phyloP scores from a whole-genome alignment of 2,797 vertebrate genomes.

The Hoplostethus mediterraneus region DNA sequence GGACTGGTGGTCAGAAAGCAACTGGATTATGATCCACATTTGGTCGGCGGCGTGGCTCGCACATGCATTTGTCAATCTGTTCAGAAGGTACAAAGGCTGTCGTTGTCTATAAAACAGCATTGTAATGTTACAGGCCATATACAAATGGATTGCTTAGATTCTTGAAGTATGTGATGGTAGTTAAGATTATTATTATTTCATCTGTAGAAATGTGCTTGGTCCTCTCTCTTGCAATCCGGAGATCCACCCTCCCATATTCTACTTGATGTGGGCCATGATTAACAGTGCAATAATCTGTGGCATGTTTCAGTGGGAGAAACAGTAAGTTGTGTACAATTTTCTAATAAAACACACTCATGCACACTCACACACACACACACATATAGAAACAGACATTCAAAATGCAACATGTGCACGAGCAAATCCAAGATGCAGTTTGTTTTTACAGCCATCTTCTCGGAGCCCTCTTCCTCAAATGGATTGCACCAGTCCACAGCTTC shows the following conservation, averaged over 20 bases:
- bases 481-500: constrained; percentile 54
- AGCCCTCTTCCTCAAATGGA: constrained; percentile 31
- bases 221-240: constrained; percentile 71
- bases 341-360: background rate
- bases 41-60: constrained; percentile 69
- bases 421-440: constrained; percentile 6
- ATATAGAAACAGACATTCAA: background rate
- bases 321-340: constrained; percentile 53
- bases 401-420: background rate
- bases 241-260: constrained; percentile 72
- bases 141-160: background rate
- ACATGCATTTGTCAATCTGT: constrained; percentile 42
- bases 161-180: background rate
- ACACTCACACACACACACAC: background rate
- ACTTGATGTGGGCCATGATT: constrained; percentile 60
- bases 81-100: constrained; percentile 52
- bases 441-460: constrained; percentile 49
- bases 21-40: constrained; percentile 60
- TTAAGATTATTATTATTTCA: background rate
- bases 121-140: background rate
- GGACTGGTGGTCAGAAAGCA: constrained; percentile 67
- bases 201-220: constrained; percentile 59
- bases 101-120: background rate
- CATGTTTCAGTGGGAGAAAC: constrained; percentile 51
- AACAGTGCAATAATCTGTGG: constrained; percentile 47